Evolutionary conservation across 2,113 vertebrate genomes (phyloP), one percentile per base, ranked within the genome.

Genomic region (Mustela lutreola): DNA sequence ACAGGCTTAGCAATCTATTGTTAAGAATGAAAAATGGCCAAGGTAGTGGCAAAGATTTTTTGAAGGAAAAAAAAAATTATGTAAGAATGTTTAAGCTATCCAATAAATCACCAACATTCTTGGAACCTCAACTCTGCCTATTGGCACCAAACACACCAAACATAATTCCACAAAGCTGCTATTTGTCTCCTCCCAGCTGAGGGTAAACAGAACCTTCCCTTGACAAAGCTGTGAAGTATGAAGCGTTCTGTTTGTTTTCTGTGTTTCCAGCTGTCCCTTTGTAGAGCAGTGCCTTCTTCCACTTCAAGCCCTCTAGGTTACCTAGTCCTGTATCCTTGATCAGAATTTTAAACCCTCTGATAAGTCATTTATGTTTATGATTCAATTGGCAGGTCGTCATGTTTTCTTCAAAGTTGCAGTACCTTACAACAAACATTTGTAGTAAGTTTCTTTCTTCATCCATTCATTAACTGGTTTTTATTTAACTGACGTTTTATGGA

Each of bases 181-280:
- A 42, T 93, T 76, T 79, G 33, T 85, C 24, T 28, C 50, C 71
- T 94, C 36, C 73, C 42, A 60, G 33, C 67, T 84, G 83, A 89
- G 22, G 90, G 93, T 81, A 90, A 95, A 95, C 96, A 97, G 92
- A 85, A 39, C 53, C 71, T 90, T 85, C 39, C 67, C 26, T 86
- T 82, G 93, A 94, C 56, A 94, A 92, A 95, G 71, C 78, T 90
- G 89, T 76, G 83, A 96, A 73, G 63, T 62, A 53, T 28, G 33
- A 78, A 89, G 83, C 90, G 36, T 73, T 94, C 42, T 71, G 48
- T 95, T 92, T 95, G 92, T 94, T 92, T 81, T 76, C 90, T 39
- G 36, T 83, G 65, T 48, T 58, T n/a, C 28, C 88, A 73, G 76
- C 71, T 78, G 67, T 70, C 91, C 96, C 15, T 93, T 53, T 26